phyloP scores from a whole-genome alignment of 1,140 invertebrate genomes.

The Heliconius eleuchia region DNA sequence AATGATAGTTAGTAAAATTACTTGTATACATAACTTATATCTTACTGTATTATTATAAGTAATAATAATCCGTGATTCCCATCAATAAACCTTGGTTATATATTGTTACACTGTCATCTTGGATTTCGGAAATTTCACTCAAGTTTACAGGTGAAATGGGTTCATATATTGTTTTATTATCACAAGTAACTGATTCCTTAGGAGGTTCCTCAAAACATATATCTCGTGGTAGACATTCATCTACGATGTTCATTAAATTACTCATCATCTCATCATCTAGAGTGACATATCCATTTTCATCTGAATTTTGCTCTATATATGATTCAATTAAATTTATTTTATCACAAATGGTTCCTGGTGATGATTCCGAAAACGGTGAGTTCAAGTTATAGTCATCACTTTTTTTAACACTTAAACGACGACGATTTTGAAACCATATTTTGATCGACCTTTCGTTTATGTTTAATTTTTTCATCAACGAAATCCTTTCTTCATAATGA shows the following conservation, averaged over 20 bases:
- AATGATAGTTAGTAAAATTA: background rate
- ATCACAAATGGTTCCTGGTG: conserved; percentile 24
- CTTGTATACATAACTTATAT: background rate
- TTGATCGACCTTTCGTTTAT: conserved; percentile 57
- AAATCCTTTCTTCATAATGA: conserved; percentile 44
- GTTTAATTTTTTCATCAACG: conserved; percentile 46
- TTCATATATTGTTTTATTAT: conserved; percentile 46
- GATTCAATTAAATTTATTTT: conserved; percentile 50
- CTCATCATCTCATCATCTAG: conserved; percentile 48
- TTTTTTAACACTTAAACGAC: conserved; percentile 52
- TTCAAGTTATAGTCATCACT: conserved; percentile 33
- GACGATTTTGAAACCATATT: conserved; percentile 66
- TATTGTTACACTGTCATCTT: background rate
- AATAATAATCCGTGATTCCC: background rate
- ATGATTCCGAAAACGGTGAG: conserved; percentile 37
- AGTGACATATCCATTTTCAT: conserved; percentile 53
- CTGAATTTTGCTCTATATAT: conserved; percentile 45
- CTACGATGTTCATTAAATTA: conserved; percentile 46
- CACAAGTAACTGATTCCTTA: background rate
- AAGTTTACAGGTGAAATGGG: conserved; percentile 55
- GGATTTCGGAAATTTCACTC: conserved; percentile 18
- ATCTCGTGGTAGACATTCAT: conserved; percentile 39
- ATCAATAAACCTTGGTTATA: background rate
- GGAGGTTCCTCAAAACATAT: background rate
- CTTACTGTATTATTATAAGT: background rate